Evolutionary conservation across 1,140 invertebrate genomes (phyloP).

Genomic region (Lethocerus indicus): DNA sequence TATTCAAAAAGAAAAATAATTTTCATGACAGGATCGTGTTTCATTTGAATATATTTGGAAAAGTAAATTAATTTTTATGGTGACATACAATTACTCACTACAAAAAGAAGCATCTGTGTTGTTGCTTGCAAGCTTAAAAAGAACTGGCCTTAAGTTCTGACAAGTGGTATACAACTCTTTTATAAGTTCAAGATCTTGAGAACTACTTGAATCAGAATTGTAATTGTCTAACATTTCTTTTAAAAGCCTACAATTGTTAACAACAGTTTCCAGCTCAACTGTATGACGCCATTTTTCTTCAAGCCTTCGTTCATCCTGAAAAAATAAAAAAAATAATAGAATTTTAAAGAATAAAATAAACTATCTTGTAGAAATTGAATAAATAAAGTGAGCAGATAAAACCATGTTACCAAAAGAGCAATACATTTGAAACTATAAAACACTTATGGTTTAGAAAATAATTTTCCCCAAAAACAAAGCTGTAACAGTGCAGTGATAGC

Average conservation of each 20-base stretch:
- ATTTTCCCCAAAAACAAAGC: too few relatives aligned
- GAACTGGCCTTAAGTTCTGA: conserved; percentile 46
- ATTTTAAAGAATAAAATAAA: not conserved
- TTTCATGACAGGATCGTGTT: too few relatives aligned
- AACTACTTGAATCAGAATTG: conserved; percentile 34
- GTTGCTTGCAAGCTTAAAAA: conserved; percentile 50
- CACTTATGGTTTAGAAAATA: too few relatives aligned
- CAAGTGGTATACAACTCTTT: conserved; percentile 70
- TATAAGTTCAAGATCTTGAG: conserved; percentile 67
- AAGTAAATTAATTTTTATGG: not conserved
- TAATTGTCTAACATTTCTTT: conserved; percentile 73
- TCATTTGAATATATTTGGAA: not conserved
- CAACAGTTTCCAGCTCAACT: conserved; percentile 65
- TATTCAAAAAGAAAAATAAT: too few relatives aligned
- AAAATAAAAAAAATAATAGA: conserved; percentile 8
- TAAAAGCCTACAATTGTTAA: conserved; percentile 69
- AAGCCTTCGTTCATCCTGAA: conserved; percentile 67
- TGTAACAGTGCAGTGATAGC: too few relatives aligned
- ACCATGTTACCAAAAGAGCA: too few relatives aligned
- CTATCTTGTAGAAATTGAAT: too few relatives aligned
- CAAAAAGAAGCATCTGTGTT: conserved; percentile 53
- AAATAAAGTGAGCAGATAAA: too few relatives aligned
- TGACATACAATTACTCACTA: conserved; percentile 26
- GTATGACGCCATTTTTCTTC: conserved; percentile 58
- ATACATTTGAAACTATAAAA: too few relatives aligned